phyloP scores from a whole-genome alignment of 2,797 vertebrate species.

The Mycteria americana region DNA sequence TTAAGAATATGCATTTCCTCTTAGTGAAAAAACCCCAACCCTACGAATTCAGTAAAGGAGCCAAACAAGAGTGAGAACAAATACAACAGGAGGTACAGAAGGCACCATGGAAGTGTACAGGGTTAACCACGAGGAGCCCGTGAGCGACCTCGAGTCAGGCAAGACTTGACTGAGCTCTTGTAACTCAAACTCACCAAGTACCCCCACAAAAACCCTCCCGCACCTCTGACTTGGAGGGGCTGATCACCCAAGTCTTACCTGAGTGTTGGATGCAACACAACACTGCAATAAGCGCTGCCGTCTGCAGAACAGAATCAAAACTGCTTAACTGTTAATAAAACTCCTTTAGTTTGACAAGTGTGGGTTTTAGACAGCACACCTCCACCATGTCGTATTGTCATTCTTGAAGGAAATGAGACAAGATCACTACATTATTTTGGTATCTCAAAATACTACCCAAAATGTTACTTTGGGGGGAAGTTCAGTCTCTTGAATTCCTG shows the following conservation, averaged over 20 bases:
- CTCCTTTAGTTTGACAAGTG: neutral
- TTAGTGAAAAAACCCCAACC: neutral
- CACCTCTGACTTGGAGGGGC: neutral
- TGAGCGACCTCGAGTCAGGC: neutral
- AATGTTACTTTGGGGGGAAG: neutral
- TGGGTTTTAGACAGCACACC: neutral
- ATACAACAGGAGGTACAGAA: neutral
- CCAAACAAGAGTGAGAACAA: neutral
- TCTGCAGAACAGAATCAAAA: neutral
- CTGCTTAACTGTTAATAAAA: neutral
- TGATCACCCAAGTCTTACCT: neutral
- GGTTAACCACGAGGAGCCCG: neutral
- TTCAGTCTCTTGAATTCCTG: neutral
- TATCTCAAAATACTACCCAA: neutral
- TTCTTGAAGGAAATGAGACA: neutral
- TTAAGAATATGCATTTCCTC: neutral
- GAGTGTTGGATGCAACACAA: neutral
- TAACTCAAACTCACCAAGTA: neutral
- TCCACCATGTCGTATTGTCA: neutral
- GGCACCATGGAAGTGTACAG: neutral
- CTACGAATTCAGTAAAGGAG: neutral
- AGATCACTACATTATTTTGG: neutral
- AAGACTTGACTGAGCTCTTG: neutral
- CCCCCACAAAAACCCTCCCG: neutral
- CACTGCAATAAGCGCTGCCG: neutral